Evolutionary conservation across 1,140 invertebrate genomes (phyloP), one percentile per base, ranked within the genome.

Genomic region (Apocrypta bakeri): DNA sequence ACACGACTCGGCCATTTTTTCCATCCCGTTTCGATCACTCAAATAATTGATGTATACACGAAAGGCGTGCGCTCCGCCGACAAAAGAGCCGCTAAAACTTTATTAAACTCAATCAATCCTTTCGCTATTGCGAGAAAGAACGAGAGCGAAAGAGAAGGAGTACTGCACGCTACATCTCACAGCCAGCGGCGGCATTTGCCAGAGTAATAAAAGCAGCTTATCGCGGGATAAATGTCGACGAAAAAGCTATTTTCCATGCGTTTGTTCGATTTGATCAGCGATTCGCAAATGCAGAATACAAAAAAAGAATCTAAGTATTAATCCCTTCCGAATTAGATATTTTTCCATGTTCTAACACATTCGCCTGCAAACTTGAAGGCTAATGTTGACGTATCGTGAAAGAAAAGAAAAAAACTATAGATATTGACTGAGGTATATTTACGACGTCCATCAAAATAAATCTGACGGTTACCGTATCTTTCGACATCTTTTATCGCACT

Each of bases 61-160:
- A 14, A 42, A 42, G 48, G 48, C 21, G 17, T 4, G 48, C 48
- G 24, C 24, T 66, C 27, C 1, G n/a, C 25, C 14, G 31, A 71
- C 69, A 40, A 71, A 31, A 29, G 69, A 37, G 27, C 17, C n/a
- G 69, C 29, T 71, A 37, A 71, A 71, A 71, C 25, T 71, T 71
- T 31, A 71, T 71, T 37, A 71, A 29, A 71, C 31, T 33, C 69
- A 37, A 33, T 33, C 69, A 33, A 71, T 71, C 31, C 69, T n/a
- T n/a, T 71, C 69, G 27, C 24, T 12, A 66, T 66, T 2, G 21
- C 17, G 48, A 48, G 42, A 17, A 48, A 12, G 1, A 17, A 37
- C 33, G 33, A 37, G 33, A 37, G n/a, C n/a, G 33, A 37, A 37
- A 37, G 33, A 37, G 33, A 37, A 2, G 33, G 33, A 37, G 33